phyloP scores from a whole-genome alignment of 2,113 vertebrate genomes.

The Mus pahari region DNA sequence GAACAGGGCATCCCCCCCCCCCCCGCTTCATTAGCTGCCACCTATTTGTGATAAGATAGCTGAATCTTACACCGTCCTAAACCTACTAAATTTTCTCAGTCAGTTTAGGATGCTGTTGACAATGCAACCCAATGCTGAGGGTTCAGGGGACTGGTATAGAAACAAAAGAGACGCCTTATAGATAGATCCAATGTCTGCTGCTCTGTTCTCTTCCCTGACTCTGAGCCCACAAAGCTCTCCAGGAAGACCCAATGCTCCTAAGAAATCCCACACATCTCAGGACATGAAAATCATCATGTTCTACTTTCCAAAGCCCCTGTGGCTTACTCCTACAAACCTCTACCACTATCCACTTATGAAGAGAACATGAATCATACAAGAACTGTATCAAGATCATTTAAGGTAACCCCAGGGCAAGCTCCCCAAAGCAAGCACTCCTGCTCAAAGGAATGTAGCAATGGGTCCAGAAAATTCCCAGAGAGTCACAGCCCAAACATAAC shows the following conservation, averaged over 20 bases:
- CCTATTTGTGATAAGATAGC: too few species aligned
- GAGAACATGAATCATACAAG: neutral
- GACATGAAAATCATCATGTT: neutral
- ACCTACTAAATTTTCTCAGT: neutral
- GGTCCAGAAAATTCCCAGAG: fast-evolving
- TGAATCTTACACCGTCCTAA: neutral
- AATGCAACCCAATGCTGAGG: neutral
- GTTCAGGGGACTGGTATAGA: fast-evolving
- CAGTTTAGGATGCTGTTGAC: neutral
- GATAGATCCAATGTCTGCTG: neutral
- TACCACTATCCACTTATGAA: too few species aligned
- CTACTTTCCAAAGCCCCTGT: neutral
- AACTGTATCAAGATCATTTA: too few species aligned
- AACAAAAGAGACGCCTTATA: neutral
- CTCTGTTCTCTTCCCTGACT: neutral
- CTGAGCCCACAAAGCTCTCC: neutral
- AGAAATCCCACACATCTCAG: too few species aligned
- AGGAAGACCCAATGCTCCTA: neutral
- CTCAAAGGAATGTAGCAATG: too few species aligned
- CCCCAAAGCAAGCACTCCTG: neutral
- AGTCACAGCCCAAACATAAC: neutral
- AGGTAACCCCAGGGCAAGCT: neutral
- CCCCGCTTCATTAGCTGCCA: neutral
- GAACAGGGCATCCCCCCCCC: too few species aligned
- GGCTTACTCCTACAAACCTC: neutral